These are phyloP conservation scores for Digitonthophagus gazella DNA, from an alignment of 2,888 invertebrate genomes.

Conservation along the genomic window DNA sequence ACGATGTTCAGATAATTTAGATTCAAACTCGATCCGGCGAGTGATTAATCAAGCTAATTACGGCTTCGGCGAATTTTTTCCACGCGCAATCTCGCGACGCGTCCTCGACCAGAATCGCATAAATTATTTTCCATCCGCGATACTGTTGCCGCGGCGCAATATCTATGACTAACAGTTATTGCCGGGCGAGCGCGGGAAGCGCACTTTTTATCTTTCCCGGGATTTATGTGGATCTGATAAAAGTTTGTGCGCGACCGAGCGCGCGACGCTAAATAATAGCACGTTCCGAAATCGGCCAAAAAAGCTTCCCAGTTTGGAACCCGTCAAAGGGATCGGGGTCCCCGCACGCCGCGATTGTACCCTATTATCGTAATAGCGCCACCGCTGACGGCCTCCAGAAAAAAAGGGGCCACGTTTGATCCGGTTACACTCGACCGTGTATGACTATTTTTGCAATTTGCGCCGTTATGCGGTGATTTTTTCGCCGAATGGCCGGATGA, in stretches of 20 bases:
- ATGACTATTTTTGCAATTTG: neutral
- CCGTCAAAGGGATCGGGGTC: neutral
- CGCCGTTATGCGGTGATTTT: neutral
- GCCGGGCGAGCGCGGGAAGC: conserved; percentile 13
- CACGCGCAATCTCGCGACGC: neutral
- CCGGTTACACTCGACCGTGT: neutral
- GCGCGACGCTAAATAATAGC: conserved; percentile 15
- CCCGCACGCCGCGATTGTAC: conserved; percentile 3
- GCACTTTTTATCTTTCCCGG: conserved; percentile 25
- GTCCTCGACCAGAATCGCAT: neutral
- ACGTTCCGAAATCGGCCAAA: neutral
- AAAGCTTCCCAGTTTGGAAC: neutral
- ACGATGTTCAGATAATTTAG: neutral
- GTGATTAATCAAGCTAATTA: conserved; percentile 15
- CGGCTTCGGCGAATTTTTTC: conserved; percentile 8
- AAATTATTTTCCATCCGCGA: neutral
- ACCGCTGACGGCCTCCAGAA: neutral
- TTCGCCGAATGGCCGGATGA: neutral
- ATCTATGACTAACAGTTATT: conserved; percentile 26
- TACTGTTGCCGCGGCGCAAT: conserved; percentile 16
- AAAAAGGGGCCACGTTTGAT: neutral
- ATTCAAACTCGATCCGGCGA: neutral
- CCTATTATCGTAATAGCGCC: neutral
- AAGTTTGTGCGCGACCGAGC: conserved; percentile 26
- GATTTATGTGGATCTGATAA: conserved; percentile 36